Percentiles rank a stretch among this genome's conserved stretches.
phyloP scores from a whole-genome alignment of 2,797 vertebrate genomes.

The Ataeniobius toweri region DNA sequence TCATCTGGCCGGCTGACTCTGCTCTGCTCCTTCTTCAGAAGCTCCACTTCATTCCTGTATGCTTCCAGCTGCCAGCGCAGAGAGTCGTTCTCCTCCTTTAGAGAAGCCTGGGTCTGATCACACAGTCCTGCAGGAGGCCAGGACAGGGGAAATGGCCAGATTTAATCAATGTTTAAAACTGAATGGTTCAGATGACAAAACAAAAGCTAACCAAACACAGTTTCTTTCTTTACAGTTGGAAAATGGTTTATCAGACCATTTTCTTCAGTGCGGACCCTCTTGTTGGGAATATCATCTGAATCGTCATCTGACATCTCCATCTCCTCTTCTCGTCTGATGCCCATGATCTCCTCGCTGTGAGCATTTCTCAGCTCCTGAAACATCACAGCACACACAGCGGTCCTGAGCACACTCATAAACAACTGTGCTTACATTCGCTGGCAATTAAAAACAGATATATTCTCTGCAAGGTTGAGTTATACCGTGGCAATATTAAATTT shows the following conservation, averaged over 20 bases:
- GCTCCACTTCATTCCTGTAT: conserved; percentile 93
- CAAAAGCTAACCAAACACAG: background rate
- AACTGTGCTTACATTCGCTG: background rate
- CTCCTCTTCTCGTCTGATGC: conserved; percentile 93
- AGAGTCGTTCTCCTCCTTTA: conserved; percentile 94
- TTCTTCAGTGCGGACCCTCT: conserved; percentile 87
- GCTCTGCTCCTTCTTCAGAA: conserved; percentile 88
- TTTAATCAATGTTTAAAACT: background rate
- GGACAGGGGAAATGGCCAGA: background rate
- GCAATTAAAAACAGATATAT: background rate
- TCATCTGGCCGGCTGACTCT: conserved; percentile 82
- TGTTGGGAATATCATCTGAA: conserved; percentile 85
- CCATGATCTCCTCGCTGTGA: conserved; percentile 96
- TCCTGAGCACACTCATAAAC: conserved; percentile 4
- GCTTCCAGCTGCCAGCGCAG: conserved; percentile 96
- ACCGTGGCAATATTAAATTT: background rate
- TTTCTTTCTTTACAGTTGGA: background rate
- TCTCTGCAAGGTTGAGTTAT: background rate
- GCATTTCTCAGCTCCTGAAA: conserved; percentile 94
- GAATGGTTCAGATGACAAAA: background rate
- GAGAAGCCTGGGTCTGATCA: conserved; percentile 68
- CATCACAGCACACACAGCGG: conserved; percentile 24
- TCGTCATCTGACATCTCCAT: conserved; percentile 99
- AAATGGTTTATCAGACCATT: conserved; percentile 76
- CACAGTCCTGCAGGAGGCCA: conserved; percentile 76